Conservation (phyloP, 2,113 vertebrate genomes). For the Passer domesticus region DNA sequence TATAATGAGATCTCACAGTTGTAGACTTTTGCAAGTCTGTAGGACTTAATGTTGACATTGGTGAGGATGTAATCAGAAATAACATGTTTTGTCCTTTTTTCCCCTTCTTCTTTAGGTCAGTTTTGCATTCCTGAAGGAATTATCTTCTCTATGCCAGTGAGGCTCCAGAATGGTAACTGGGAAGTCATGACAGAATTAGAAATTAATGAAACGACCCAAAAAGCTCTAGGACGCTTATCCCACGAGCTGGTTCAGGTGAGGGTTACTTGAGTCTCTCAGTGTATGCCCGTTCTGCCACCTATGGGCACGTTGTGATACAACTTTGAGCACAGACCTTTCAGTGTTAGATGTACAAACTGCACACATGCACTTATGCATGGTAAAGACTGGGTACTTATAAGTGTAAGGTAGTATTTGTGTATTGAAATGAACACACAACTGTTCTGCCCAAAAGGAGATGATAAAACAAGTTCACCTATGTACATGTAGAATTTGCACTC, state of each 20-base stretch:
- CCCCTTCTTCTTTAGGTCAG: conserved; percentile 69
- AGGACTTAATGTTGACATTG: not conserved
- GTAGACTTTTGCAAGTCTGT: not conserved
- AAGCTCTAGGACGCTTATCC: conserved; percentile 65
- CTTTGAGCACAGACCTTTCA: not conserved
- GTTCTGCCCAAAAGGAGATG: not conserved
- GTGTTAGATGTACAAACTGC: not conserved
- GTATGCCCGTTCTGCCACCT: not conserved
- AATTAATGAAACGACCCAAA: conserved; percentile 57
- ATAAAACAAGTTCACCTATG: not conserved
- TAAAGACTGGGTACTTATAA: not conserved
- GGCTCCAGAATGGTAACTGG: conserved; percentile 81
- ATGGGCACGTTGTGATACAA: not conserved
- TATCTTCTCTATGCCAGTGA: conserved; percentile 86
- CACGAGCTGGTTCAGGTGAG: conserved; percentile 80
- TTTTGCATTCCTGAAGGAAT: conserved; percentile 81
- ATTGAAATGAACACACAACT: not conserved
- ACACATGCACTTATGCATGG: not conserved
- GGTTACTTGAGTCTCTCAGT: not conserved
- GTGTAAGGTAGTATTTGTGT: not conserved
- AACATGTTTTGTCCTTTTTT: not conserved
- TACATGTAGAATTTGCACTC: not conserved
- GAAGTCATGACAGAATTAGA: conserved; percentile 60
- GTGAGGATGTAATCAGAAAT: not conserved
- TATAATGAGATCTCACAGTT: not conserved